These are phyloP conservation scores for Tolypeutes matacus DNA, from an alignment of 2,797 vertebrate genomes.

Conservation along the genomic window DNA sequence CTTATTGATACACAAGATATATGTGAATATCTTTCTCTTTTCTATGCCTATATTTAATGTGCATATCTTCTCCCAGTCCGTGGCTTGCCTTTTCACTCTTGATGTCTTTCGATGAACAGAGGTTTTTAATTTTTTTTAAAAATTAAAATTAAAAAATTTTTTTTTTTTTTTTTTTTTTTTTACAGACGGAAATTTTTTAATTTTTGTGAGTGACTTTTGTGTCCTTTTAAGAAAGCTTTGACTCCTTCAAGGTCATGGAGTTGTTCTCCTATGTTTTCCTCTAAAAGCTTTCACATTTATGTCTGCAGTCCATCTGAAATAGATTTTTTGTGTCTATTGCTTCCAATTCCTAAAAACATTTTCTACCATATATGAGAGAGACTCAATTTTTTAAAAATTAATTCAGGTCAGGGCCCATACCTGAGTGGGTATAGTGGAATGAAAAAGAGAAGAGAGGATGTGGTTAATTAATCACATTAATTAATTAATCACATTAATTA, in stretches of 20 bases:
- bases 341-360: not conserved
- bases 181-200: too few species aligned
- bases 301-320: not conserved
- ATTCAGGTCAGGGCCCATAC: not conserved
- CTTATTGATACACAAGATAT: not conserved
- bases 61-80: not conserved
- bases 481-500: too few species aligned
- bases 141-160: too few species aligned
- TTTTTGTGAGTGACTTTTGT: not conserved
- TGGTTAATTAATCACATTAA: not conserved
- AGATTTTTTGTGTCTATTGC: not conserved
- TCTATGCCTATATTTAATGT: not conserved
- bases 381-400: not conserved
- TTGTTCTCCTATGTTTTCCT: not conserved
- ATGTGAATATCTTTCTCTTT: too few species aligned
- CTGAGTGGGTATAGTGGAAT: not conserved
- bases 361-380: not conserved
- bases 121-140: conserved; percentile 8
- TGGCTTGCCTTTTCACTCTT: not conserved
- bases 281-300: not conserved
- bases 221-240: not conserved
- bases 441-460: not conserved
- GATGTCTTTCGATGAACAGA: not conserved
- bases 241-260: not conserved
- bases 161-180: too few species aligned